Evolutionary conservation across 1,140 invertebrate species (phyloP), one percentile per base, ranked within the genome.

Genomic region (Neodiprion lecontei): DNA sequence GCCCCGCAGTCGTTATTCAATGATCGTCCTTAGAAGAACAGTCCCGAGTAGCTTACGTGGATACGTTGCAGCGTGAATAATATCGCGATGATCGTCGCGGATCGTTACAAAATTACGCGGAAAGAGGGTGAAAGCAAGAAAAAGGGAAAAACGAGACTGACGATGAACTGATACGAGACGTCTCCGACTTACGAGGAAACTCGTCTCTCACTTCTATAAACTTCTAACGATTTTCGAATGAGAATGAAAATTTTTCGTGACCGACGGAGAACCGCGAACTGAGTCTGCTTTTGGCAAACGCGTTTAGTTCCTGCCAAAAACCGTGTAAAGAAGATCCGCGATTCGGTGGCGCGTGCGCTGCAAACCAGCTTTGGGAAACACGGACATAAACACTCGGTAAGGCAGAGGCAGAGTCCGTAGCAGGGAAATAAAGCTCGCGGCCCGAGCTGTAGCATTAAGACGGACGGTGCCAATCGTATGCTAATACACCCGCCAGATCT

Each of bases 401-500:
- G 74, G 77, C 67, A 76, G 72, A 69, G 67, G 53, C 70, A 48
- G 61, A 67, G 53, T 70, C 72, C 66, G 72, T 71, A 76, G 40
- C 74, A 66, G 48, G 28, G 66, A 80, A 73, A 75, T 72, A 78
- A 74, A 75, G 74, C 75, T 7, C 67, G 67, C 72, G 71, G 79
- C 78, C 74, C 75, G 78, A 17, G 53, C 61, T 73, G 76, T 81
- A 76, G 78, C 80, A 83, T 85, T 82, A 81, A 86, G 86, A 88
- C 85, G 82, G 82, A 87, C 86, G 85, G 85, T 87, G 86, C 86
- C 86, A 88, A 88, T 88, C 85, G 85, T 87, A 87, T 87, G 85
- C 84, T 88, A 87, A 88, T 88, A 84, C 80, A 86, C 80, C 79
- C 28, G 53, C 11, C 75, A 75, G 77, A 76, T 86, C 82, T 83